These are phyloP conservation scores for Noctilio leporinus DNA, from an alignment of 2,113 vertebrate genomes.

Conservation along the genomic window DNA sequence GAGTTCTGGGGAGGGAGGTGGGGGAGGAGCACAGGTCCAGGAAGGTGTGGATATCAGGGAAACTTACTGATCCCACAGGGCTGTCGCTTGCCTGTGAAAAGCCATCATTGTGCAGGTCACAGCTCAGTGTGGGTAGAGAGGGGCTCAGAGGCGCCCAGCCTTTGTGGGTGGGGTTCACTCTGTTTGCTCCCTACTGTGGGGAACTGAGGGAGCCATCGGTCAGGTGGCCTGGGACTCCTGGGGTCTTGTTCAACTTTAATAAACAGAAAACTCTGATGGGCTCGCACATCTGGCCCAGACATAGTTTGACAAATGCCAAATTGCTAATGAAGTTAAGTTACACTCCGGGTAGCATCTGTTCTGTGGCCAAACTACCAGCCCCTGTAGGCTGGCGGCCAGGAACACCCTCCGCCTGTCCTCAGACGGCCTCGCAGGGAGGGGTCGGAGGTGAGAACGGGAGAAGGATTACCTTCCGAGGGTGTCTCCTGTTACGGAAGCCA, in stretches of 20 bases:
- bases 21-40: fast-evolving
- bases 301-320: slow-evolving; percentile 42
- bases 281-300: slow-evolving; percentile 27
- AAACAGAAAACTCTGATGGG: background rate
- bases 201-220: background rate
- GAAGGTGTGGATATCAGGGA: background rate
- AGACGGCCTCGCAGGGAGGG: background rate
- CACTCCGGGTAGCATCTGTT: slow-evolving; percentile 11
- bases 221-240: background rate
- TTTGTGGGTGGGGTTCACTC: background rate
- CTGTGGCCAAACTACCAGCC: background rate
- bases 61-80: background rate
- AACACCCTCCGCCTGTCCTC: background rate
- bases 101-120: background rate
- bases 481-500: background rate
- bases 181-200: background rate
- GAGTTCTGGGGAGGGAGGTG: background rate
- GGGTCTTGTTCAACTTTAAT: background rate
- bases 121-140: fast-evolving
- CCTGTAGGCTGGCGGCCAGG: background rate
- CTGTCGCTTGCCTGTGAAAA: background rate
- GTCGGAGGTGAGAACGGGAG: background rate
- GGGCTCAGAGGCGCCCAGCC: background rate
- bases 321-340: slow-evolving; percentile 12
- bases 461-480: fast-evolving